These are phyloP conservation scores for Vicugna pacos DNA, from an alignment of 2,113 vertebrate species.

Conservation along the genomic window DNA sequence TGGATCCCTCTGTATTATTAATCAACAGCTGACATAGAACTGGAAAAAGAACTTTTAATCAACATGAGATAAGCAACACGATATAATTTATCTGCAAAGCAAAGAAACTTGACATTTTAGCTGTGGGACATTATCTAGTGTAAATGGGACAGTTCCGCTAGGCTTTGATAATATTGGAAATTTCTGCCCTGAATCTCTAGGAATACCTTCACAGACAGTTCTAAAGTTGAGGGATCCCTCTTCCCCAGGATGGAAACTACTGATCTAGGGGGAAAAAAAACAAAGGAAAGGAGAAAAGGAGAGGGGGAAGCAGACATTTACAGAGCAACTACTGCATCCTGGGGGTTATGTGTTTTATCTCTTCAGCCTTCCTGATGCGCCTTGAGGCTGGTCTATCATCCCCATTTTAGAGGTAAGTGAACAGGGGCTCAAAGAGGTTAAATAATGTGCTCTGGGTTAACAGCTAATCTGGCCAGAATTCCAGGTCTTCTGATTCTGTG, in stretches of 20 bases:
- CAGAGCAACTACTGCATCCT: not conserved
- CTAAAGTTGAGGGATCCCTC: not conserved
- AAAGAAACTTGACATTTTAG: constrained; percentile 58
- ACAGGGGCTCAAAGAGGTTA: not conserved
- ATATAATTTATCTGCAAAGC: constrained; percentile 29
- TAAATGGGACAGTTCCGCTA: not conserved
- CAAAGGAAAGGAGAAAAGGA: not conserved
- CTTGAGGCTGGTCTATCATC: not conserved
- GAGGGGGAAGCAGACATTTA: not conserved
- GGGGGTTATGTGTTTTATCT: not conserved
- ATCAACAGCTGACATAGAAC: constrained; percentile 5
- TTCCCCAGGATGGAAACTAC: not conserved
- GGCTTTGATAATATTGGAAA: constrained; percentile 9
- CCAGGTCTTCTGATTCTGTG: not conserved
- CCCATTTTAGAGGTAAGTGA: constrained; percentile 13
- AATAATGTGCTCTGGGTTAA: not conserved
- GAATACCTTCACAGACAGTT: not conserved
- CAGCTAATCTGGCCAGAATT: not conserved
- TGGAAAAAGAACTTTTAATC: constrained; percentile 24
- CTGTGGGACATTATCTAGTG: not conserved
- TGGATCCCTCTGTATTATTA: not conserved
- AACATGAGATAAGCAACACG: constrained; percentile 36
- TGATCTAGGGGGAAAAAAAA: not conserved
- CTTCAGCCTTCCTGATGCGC: not conserved
- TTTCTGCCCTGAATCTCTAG: constrained; percentile 9